Evolutionary conservation across 2,113 vertebrate species (phyloP), one percentile per base, ranked within the genome.

Genomic region (Oncorhynchus nerka): DNA sequence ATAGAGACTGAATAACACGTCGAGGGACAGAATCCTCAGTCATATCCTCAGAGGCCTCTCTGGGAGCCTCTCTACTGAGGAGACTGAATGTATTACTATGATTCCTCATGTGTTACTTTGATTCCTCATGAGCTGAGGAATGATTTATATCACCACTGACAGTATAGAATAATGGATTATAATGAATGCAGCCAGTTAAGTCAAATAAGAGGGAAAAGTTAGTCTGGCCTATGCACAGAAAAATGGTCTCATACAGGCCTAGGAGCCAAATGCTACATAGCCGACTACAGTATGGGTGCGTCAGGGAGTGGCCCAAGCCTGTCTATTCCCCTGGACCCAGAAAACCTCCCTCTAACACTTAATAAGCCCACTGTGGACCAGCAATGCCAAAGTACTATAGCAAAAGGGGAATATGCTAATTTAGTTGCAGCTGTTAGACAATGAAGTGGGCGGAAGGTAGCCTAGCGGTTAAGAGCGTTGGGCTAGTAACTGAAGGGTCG

Each of bases 261-360:
- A n/a, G 7, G 71, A 79, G 87, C 85, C 87, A 89, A 90, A 81
- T 70, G 68, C 76, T 72, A 87, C 85, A 55, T 55, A 55, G 16
- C 16, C 16, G 19, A 84, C 70, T 76, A 77, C 69, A 75, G 81
- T 75, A 79, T 66, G 32, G 74, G 66, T 48, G 66, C 67, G 74
- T 70, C 39, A 45, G 39, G 9, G 39, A 45, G 39, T 9, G 9
- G 39, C 39, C 39, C 39, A 45, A 45, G 39, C 39, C 39, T 45
- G 39, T 45, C 19, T 3, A 57, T 51, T 74, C 79, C 74, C 68
- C 9, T 70, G 74, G 71, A 77, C 73, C 48, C 77, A 74, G 66
- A 66, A 79, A 78, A 86, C 32, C 73, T 61, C 66, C 72, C 69
- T 76, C 69, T 30, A 81, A 77, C 26, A 57, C 28, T 61, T 80